Base-by-base conservation (phyloP, 2,888 invertebrate genomes). In the Sarcophaga rosellei region DNA sequence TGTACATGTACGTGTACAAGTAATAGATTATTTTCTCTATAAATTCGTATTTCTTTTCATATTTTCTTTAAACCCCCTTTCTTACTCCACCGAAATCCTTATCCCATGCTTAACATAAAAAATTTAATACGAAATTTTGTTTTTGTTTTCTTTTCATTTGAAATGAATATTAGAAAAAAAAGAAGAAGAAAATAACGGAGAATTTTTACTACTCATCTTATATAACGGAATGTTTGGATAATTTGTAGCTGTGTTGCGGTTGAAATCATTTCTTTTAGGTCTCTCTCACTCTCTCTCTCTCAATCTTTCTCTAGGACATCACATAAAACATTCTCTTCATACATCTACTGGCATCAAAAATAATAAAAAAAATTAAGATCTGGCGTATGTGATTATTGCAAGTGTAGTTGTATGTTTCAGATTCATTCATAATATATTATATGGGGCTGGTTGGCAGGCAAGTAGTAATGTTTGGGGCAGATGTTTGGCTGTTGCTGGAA, bases 401-500 rank as follows among this genome's bases (percentile, higher is more conserved):
- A 47, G 53, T 53, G 17, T 53, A 53, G 53, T 15, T 53, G 53
- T 17, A 47, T 47, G 15, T 47, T 15, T 47, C 15, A 15, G 4
- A 5, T 12, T 53, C 17, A 53, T 53, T 17, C 17, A 53, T 17
- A 53, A 53, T 53, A 53, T 53, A 53, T 53, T 53, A 53, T 53
- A 53, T 12, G 12, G 17, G 17, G 10, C 53, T 53, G 12, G 47
- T 11, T 47, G 11, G 53, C 17, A 1, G 5, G 17, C 53, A 15
- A 15, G 53, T 53, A 53, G 17, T 53, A 15, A 53, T 53, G 17
- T 53, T 35, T 35, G 10, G 25, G 70, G 59, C 65, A 70, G 75
- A 80, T 81, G 78, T 59, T 81, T 63, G 76, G 75, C 73, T 74
- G 68, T 70, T 77, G 85, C 65, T 53, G 44, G 47, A 78, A 74